Base-by-base conservation (phyloP, 1,140 invertebrate genomes). In the Sycobia sp. region DNA sequence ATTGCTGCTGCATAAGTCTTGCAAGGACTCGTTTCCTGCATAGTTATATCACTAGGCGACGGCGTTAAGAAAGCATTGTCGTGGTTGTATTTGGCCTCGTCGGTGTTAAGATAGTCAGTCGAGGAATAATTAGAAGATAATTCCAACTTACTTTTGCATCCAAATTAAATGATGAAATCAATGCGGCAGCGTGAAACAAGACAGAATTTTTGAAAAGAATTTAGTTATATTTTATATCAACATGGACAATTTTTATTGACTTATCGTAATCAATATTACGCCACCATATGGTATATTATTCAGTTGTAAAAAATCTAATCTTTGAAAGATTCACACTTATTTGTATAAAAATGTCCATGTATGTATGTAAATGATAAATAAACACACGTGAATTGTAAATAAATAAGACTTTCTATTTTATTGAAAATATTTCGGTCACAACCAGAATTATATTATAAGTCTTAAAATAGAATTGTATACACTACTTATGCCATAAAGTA, bases 11-110 rank as follows among this genome's bases (percentile, higher is more conserved):
- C 84, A 47, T 82, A 82, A 36, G 82, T 9, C 18, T 41, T 11
- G 25, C 23, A 32, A 1, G 53, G 18, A 16, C 23, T 41, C 13
- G 46, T 27, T n/a, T 64, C 62, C 65, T 80, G 81, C 82, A 85
- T 85, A 44, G 76, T 77, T 27, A 84, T 72, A 70, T 86, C 84
- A 63, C 79, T 84, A 56, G 85, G 83, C 41, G 85, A 86, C 38
- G 85, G 84, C 67, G 83, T 85, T 66, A 83, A 75, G 66, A 81
- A 77, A 53, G 76, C 71, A 66, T 66, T 75, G 49, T 75, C 67
- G 36, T 43, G 49, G 50, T 53, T 27, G 39, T 78, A 78, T 71
- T 78, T 78, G 50, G 69, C 58, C 57, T 72, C 73, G 69, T 76
- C 32, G 59, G 70, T 53, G 29, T 32, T 11, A 13, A 60, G 57